Evolutionary conservation across 2,113 vertebrate genomes (phyloP), one percentile per base, ranked within the genome.

Genomic region (Cricetomys ansorgei): DNA sequence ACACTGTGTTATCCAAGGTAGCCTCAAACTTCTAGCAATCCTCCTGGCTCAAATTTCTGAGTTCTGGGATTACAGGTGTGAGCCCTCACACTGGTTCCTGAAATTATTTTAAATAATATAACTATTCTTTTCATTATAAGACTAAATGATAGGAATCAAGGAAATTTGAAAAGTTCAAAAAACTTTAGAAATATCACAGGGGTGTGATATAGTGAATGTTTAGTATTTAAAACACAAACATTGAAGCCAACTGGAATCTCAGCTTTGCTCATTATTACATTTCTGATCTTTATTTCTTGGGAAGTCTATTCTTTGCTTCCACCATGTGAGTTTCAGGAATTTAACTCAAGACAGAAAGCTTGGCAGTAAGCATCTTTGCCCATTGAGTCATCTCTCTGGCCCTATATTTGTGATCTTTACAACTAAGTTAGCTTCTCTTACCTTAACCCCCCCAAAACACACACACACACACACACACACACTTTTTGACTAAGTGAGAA

Each of bases 131-230:
- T 84, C 21, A 77, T 76, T 86, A 50, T 86, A 29, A 86, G 88
- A 93, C 80, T 88, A 93, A 91, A 43, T 70, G n/a, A 76, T 76
- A 40, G 69, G 59, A 5, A 48, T 88, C 43, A 72, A 69, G 7
- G 43, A 94, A 96, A 85, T 88, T 67, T 96, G 77, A 85, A 62
- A 96, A 91, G 50, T 70, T 92, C 7, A 80, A 29, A 67, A 92
- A 85, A 93, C 43, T 40, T 72, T 77, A 88, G 13, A 95, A 55
- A 27, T n/a, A 57, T 27, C 34, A 31, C 48, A 79, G 48, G 70
- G 31, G 11, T 88, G 3, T 88, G 87, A 45, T 59, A 40, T 65
- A 88, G 48, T 75, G 50, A 34, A 48, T 84, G 10, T 94, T 93
- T 88, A 81, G 55, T 11, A 16, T 72, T 77, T 80, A 80, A 69